phyloP scores from a whole-genome alignment of 1,140 invertebrate species.

The Danaus melanippus region DNA sequence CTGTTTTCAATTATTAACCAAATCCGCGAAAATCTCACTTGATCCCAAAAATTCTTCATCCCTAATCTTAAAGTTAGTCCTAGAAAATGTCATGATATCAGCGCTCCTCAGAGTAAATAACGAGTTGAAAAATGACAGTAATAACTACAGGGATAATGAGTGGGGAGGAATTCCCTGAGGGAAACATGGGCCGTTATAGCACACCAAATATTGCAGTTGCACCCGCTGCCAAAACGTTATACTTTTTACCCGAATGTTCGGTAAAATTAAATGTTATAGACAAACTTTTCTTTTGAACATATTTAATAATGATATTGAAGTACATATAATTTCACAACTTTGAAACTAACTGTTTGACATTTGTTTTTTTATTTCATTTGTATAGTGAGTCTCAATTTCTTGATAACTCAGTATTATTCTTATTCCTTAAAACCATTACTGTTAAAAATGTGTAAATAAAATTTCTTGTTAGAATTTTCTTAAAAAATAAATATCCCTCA shows the following conservation, averaged over 20 bases:
- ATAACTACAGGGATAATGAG: slow-evolving; percentile 70
- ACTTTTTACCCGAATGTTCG: slow-evolving; percentile 7
- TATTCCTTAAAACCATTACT: too few species aligned
- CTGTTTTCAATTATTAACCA: slow-evolving; percentile 59
- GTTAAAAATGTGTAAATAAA: too few species aligned
- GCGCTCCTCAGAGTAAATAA: slow-evolving; percentile 67
- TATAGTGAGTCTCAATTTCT: too few species aligned
- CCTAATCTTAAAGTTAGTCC: slow-evolving; percentile 54
- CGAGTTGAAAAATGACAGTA: slow-evolving; percentile 71
- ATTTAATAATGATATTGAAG: too few species aligned
- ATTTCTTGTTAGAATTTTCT: too few species aligned
- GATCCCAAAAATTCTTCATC: slow-evolving; percentile 52
- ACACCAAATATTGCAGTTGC: slow-evolving; percentile 60
- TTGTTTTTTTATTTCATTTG: too few species aligned
- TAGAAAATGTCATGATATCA: slow-evolving; percentile 68
- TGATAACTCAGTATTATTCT: too few species aligned
- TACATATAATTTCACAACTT: too few species aligned
- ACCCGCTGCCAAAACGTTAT: slow-evolving; percentile 39
- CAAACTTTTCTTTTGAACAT: too few species aligned
- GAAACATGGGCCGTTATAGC: slow-evolving; percentile 50
- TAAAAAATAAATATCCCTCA: too few species aligned
- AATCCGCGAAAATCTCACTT: slow-evolving; percentile 44
- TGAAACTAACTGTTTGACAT: too few species aligned
- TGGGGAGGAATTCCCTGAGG: slow-evolving; percentile 62
- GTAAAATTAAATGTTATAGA: neutral